phyloP scores from a whole-genome alignment of 2,888 invertebrate species.

The Drosophila meridionalis region DNA sequence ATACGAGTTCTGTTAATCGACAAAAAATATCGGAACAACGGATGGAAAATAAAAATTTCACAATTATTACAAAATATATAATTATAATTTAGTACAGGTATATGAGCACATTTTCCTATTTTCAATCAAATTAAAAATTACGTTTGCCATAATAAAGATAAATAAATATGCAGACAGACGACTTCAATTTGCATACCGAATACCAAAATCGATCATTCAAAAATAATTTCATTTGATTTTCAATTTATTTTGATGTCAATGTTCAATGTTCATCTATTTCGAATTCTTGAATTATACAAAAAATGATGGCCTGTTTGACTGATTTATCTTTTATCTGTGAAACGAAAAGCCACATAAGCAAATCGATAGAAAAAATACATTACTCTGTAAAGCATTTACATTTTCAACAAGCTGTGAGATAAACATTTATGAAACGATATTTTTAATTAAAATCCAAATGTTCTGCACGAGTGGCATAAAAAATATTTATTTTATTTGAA shows the following conservation, averaged over 20 bases:
- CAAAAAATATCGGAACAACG: constrained; percentile 27
- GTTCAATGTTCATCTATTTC: background rate
- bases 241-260: background rate
- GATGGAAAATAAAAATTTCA: background rate
- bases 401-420: background rate
- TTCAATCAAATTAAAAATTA: background rate
- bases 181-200: background rate
- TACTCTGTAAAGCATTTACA: background rate
- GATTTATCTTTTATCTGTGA: background rate
- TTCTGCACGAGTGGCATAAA: background rate
- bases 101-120: too few species aligned
- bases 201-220: background rate
- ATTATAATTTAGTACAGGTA: too few species aligned
- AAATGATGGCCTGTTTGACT: background rate
- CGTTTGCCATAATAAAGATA: background rate
- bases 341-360: background rate
- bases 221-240: background rate
- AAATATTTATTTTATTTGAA: background rate
- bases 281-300: background rate
- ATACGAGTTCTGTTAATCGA: constrained; percentile 56
- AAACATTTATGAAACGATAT: background rate
- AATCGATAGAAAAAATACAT: background rate
- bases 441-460: constrained; percentile 6
- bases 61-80: too few species aligned
- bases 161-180: background rate